A percentile compares a stretch with the other conserved stretches of the same genome.
Evolutionary conservation across 2,888 invertebrate species (phyloP).

Genomic region (Tinea pellionella): DNA sequence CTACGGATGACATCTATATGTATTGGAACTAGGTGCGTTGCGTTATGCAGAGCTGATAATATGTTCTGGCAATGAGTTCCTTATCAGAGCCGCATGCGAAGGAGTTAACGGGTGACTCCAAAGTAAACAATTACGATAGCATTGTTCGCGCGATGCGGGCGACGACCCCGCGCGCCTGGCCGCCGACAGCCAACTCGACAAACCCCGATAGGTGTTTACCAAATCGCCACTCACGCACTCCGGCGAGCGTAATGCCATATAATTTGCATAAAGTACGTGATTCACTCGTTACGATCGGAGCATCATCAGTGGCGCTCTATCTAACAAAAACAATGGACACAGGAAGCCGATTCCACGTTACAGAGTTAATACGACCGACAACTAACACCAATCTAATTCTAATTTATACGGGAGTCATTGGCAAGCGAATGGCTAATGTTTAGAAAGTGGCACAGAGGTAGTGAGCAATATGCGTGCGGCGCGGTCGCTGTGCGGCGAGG

Average conservation of each 20-base stretch:
- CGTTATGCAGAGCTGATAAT: neutral
- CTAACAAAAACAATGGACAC: constrained; percentile 9
- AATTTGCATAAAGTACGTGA: constrained; percentile 27
- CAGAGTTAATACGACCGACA: neutral
- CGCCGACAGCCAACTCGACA: constrained; percentile 2
- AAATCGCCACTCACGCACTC: constrained; percentile 20
- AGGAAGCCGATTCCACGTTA: constrained; percentile 1
- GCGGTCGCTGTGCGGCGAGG: constrained; percentile 18
- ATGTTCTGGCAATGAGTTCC: neutral
- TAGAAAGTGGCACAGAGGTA: constrained; percentile 16
- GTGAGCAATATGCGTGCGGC: constrained; percentile 11
- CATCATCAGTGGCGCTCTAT: constrained; percentile 7
- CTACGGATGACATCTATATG: neutral
- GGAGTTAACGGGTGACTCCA: constrained; percentile 41
- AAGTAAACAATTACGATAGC: constrained; percentile 59
- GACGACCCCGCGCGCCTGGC: constrained; percentile 30
- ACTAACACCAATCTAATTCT: neutral
- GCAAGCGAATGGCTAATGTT: constrained; percentile 14
- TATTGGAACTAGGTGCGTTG: neutral
- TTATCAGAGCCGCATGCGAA: constrained; percentile 16
- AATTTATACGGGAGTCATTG: constrained; percentile 13
- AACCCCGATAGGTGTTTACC: constrained; percentile 20
- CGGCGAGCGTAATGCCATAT: constrained; percentile 22
- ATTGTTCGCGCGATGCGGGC: constrained; percentile 39
- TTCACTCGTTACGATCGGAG: constrained; percentile 18